Percentiles rank a stretch among this genome's conserved stretches.
These are phyloP conservation scores for Peromyscus californicus DNA, from an alignment of 2,113 vertebrate species.

Conservation along the genomic window DNA sequence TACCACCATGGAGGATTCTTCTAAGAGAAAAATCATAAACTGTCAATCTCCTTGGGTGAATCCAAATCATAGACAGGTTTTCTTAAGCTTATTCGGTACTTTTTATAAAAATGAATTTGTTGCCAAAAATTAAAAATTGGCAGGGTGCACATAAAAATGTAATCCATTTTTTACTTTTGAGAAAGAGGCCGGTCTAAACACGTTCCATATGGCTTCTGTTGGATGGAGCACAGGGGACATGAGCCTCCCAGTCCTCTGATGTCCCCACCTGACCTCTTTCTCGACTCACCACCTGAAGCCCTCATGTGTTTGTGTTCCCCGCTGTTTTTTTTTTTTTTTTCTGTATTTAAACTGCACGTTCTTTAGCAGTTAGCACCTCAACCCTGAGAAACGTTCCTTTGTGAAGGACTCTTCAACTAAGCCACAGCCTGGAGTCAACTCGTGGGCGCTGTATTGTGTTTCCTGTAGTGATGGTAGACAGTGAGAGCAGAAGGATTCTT, in stretches of 20 bases:
- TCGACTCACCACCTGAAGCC: not conserved
- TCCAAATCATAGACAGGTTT: slow-evolving; percentile 12
- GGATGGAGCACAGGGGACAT: too few relatives aligned
- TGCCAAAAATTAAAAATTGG: slow-evolving; percentile 40
- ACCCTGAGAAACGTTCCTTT: not conserved
- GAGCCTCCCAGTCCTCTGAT: rapidly evolving
- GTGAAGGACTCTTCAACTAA: not conserved
- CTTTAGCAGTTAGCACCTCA: not conserved
- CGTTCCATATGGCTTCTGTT: not conserved
- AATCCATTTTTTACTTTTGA: not conserved
- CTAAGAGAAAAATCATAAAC: slow-evolving; percentile 30
- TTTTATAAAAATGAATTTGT: not conserved
- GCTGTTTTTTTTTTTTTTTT: not conserved
- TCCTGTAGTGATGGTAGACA: not conserved
- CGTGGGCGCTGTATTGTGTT: too few relatives aligned
- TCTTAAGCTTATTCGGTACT: slow-evolving; percentile 2
- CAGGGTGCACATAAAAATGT: not conserved
- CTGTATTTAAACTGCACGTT: not conserved
- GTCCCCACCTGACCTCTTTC: not conserved
- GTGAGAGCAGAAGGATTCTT: not conserved
- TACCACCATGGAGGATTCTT: not conserved
- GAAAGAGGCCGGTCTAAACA: not conserved
- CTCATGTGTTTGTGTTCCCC: not conserved
- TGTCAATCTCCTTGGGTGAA: not conserved
- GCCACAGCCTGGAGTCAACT: not conserved